Base-by-base conservation (phyloP, 2,888 invertebrate species). In the Atrina japonica region DNA sequence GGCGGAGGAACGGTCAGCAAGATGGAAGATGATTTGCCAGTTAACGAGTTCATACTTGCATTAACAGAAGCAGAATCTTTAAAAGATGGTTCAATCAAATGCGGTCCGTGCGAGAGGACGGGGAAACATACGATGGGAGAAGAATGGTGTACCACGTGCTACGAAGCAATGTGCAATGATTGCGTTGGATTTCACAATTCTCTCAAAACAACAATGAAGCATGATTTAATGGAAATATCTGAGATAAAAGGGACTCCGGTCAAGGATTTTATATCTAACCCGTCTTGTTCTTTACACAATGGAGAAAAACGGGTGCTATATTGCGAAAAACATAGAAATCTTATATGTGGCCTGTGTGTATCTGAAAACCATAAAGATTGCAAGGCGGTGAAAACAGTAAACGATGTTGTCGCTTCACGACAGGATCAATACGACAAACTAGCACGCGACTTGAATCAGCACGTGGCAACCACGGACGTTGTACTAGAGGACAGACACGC, bases 161-260 rank as follows among this genome's bases (percentile, higher is more conserved):
- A 76, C 30, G 80, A 80, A 45, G 69, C 80, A 0, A 64, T 82
- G 0, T 82, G 82, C 49, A 71, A 72, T 9, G 67, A 68, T 11
- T 82, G 82, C 52, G 70, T 71, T 0, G 75, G 70, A 0, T 75
- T 78, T 25, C 82, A 82, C 40, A 73, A 70, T 58, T 78, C 82
- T 0, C 63, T 82, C 50, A 78, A 76, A 60, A 75, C 78, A 35
- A 80, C 82, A 2, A 77, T 75, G 53, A 63, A 67, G 9, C 82
- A 82, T 45, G 58, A 63, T 0, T 63, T 77, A 11, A 45, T 70
- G 21, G 30, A 56, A 16, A 29, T 82, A n/a, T 25, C 68, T 0
- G 69, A 70, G 1, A 29, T 76, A 2, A 67, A 77, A 21, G 50
- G 63, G 9, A 66, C 66, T 52, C 59, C 73, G 2, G 67, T 78